Percentiles rank a stretch among this genome's conserved stretches.
phyloP scores from a whole-genome alignment of 2,797 vertebrate genomes.

The Podargus strigoides region DNA sequence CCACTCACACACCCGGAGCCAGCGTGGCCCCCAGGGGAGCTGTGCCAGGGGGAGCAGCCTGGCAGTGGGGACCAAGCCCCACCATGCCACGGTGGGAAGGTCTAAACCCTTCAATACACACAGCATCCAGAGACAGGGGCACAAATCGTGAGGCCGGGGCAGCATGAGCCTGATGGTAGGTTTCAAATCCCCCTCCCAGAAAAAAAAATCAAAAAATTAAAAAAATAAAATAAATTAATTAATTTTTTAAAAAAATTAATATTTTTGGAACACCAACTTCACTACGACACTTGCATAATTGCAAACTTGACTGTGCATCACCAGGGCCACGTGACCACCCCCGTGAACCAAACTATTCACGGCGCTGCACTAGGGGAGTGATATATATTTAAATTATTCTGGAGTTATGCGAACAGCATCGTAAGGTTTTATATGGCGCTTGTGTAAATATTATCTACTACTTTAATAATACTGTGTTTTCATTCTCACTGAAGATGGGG shows the following conservation, averaged over 20 bases:
- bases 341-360: background rate
- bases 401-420: background rate
- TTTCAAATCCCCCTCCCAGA: background rate
- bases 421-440: background rate
- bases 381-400: conserved; percentile 5
- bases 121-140: fast-evolving
- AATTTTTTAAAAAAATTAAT: too few species aligned
- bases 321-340: background rate
- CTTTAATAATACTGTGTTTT: conserved; percentile 12
- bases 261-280: background rate
- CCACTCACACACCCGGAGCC: fast-evolving
- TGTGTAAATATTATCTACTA: conserved; percentile 34
- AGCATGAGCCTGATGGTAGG: background rate
- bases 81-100: fast-evolving
- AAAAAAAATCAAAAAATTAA: background rate
- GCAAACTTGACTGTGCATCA: conserved; percentile 17
- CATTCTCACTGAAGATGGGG: background rate
- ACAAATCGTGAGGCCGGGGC: background rate
- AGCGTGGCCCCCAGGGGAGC: fast-evolving
- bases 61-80: fast-evolving
- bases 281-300: background rate
- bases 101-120: background rate
- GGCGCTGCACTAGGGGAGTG: background rate
- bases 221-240: too few species aligned
- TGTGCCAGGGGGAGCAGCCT: background rate